Percentiles rank a stretch among this genome's conserved stretches.
These are phyloP conservation scores for Ladona fulva DNA, from an alignment of 1,140 invertebrate genomes.

Conservation along the genomic window DNA sequence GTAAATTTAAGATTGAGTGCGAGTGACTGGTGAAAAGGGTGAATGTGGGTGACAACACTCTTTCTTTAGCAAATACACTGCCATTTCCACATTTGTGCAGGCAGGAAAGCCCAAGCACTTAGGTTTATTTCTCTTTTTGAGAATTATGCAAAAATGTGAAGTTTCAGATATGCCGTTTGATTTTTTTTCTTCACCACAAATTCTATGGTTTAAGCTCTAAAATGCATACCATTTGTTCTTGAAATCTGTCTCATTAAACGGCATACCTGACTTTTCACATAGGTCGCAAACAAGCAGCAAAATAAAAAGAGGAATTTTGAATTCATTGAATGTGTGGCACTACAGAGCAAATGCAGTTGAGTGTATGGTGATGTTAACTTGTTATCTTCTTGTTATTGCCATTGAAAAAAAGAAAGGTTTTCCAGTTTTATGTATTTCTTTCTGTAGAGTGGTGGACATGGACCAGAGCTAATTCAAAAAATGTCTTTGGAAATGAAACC, in stretches of 20 bases:
- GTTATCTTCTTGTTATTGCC: constrained; percentile 9
- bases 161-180: neutral
- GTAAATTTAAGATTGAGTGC: neutral
- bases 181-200: neutral
- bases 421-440: constrained; percentile 6
- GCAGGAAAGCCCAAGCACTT: neutral
- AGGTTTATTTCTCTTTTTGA: neutral
- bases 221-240: neutral
- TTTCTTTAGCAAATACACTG: constrained; percentile 10
- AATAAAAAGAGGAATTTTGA: neutral
- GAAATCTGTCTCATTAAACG: neutral
- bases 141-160: constrained; percentile 3
- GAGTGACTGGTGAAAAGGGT: neutral
- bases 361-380: constrained; percentile 9
- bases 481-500: constrained; percentile 1
- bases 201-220: neutral
- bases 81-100: neutral
- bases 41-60: constrained; percentile 3
- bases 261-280: neutral
- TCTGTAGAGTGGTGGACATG: neutral
- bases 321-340: neutral
- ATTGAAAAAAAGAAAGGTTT: constrained; percentile 10
- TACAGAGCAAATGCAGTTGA: neutral
- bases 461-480: constrained; percentile 7
- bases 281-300: neutral